Base-by-base conservation (phyloP, 2,113 vertebrate species). In the Arenaria interpres region DNA sequence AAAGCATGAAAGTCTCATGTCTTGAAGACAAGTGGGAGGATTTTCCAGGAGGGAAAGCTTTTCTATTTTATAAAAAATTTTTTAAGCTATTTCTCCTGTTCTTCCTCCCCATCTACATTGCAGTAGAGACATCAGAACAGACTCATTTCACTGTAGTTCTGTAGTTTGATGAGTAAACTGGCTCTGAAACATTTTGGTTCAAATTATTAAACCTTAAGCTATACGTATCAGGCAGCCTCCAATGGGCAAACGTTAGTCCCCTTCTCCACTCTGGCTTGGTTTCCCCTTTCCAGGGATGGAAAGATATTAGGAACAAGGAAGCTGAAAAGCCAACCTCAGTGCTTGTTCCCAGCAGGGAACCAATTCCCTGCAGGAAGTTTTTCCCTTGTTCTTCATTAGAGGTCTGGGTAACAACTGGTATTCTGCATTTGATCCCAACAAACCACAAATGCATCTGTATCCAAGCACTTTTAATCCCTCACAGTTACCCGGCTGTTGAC, bases 241-340 rank as follows among this genome's bases (percentile, higher is more conserved):
- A 12, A 8, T 8, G 7, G 23, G 25, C 39, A 83, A 24, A 37
- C 43, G 68, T 86, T 59, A 39, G 11, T 5, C 28, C 88, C 43
- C 56, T 72, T 35, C 87, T 75, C n/a, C 28, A 48, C 19, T 85
- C 41, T n/a, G 56, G 18, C 37, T 22, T 37, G 17, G 1, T 57
- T 39, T 79, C 21, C 39, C 41, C 41, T 91, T 86, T 27, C 50
- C 23, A 32, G 33, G 4, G 4, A 7, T 39, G 9, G 19, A 39
- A 83, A 57, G 9, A 6, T 10, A 27, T 4, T 19, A 59, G 37
- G 60, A 76, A 41, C 48, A 67, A 63, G 51, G 43, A 72, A 76
- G 28, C 4, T 2, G 0, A 51, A 72, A 60, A 69, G 21, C 85
- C 4, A 0, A 32, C n/a, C 41, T 27, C 41, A 35, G 37, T 39